These are phyloP conservation scores for Nesidiocoris tenuis DNA, from an alignment of 2,888 invertebrate species.

Conservation along the genomic window DNA sequence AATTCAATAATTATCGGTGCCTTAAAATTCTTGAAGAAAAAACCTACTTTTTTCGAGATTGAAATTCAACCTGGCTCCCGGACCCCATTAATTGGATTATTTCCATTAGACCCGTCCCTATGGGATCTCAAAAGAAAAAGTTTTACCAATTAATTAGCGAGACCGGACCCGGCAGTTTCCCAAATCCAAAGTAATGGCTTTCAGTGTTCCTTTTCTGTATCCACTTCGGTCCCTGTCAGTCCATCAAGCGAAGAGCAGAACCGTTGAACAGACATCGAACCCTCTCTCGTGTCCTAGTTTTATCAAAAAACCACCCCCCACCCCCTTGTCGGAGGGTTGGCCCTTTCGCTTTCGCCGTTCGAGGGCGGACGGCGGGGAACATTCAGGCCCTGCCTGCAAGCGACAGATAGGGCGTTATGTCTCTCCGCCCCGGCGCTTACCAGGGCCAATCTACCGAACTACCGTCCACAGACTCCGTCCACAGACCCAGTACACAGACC, in stretches of 20 bases:
- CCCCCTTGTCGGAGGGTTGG: background rate
- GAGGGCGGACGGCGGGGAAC: background rate
- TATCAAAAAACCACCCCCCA: background rate
- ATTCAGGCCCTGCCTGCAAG: background rate
- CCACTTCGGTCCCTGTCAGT: background rate
- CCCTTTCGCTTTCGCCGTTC: background rate
- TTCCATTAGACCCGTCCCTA: too few relatives aligned
- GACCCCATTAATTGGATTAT: too few relatives aligned
- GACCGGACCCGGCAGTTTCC: background rate
- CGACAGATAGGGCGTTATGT: background rate
- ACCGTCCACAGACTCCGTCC: too few relatives aligned
- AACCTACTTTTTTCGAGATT: too few relatives aligned
- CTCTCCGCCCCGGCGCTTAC: background rate
- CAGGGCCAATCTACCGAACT: background rate
- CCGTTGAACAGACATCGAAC: background rate
- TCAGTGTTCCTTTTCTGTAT: too few relatives aligned
- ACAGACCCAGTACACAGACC: too few relatives aligned
- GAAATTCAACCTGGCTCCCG: too few relatives aligned
- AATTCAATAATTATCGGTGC: too few relatives aligned
- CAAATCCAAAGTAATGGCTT: too few relatives aligned
- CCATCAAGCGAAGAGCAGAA: background rate
- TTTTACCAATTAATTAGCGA: too few relatives aligned
- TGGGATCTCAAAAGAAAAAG: too few relatives aligned
- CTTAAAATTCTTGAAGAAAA: too few relatives aligned
- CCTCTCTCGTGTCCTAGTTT: background rate